phyloP scores from a whole-genome alignment of 2,888 invertebrate species.

The Caradrina clavipalpis region DNA sequence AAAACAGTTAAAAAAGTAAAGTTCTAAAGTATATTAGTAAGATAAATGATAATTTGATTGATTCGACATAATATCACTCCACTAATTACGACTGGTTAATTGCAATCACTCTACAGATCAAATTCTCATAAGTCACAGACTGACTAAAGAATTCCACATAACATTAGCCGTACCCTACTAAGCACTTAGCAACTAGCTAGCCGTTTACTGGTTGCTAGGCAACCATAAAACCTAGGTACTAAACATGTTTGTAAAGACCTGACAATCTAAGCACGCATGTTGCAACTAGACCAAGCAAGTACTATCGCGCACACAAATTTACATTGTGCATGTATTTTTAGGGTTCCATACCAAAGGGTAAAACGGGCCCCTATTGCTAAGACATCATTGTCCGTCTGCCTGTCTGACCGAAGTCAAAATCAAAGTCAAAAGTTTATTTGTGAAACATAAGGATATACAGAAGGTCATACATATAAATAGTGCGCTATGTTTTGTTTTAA shows the following conservation, averaged over 20 bases:
- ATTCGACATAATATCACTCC: constrained; percentile 21
- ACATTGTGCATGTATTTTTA: constrained; percentile 34
- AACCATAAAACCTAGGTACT: constrained; percentile 35
- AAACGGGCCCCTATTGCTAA: no score
- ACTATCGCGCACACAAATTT: constrained; percentile 53
- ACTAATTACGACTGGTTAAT: constrained; percentile 33
- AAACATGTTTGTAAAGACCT: constrained; percentile 43
- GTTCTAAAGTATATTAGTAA: no score
- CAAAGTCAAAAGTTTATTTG: no score
- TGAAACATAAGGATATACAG: no score
- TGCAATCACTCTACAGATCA: constrained; percentile 5
- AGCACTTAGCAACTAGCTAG: constrained; percentile 28
- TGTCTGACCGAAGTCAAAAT: no score
- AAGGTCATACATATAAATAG: no score
- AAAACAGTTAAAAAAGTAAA: no score
- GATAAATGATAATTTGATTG: no score
- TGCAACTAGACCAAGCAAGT: constrained; percentile 49
- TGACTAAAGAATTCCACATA: constrained; percentile 38
- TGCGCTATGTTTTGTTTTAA: no score
- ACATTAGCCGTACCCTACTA: constrained; percentile 19
- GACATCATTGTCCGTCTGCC: no score
- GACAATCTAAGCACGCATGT: constrained; percentile 38
- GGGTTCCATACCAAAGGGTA: no score
- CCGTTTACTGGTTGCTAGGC: constrained; percentile 39
- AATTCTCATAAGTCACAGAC: constrained; percentile 33